Evolutionary conservation across 2,888 invertebrate genomes (phyloP).

Genomic region (Hemistola chrysoprasaria): DNA sequence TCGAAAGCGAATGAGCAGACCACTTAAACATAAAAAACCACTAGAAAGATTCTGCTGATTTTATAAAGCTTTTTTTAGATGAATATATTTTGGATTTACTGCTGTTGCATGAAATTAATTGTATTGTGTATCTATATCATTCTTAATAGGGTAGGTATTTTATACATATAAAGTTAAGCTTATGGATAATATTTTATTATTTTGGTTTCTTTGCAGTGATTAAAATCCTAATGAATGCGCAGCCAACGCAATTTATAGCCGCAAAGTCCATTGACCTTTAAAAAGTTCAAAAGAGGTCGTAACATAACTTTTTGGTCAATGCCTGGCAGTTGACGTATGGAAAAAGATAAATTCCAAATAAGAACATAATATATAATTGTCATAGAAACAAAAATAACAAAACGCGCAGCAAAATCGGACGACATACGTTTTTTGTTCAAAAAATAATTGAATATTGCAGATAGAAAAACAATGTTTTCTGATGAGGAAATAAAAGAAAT

Average conservation of each 20-base stretch:
- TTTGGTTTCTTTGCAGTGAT: too few relatives aligned
- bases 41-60: slow-evolving; percentile 11
- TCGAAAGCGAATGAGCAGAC: slow-evolving; percentile 69
- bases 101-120: too few relatives aligned
- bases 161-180: too few relatives aligned
- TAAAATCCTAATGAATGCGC: too few relatives aligned
- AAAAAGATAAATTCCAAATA: slow-evolving; percentile 47
- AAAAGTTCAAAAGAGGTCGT: slow-evolving; percentile 54
- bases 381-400: slow-evolving; percentile 66
- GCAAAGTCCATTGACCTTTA: slow-evolving; percentile 7
- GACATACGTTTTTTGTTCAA: slow-evolving; percentile 62
- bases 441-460: slow-evolving; percentile 74
- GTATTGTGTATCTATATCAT: not conserved
- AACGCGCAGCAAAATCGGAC: slow-evolving; percentile 54
- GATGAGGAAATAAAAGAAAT: slow-evolving; percentile 77
- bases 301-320: slow-evolving; percentile 8
- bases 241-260: slow-evolving; percentile 11
- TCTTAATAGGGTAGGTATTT: slow-evolving; percentile 1
- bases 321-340: slow-evolving; percentile 21
- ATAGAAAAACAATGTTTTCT: slow-evolving; percentile 77
- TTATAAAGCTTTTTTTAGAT: not conserved
- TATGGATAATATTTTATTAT: too few relatives aligned
- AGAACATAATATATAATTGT: slow-evolving; percentile 35
- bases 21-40: slow-evolving; percentile 53
- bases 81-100: too few relatives aligned